These are phyloP conservation scores for Himalopsyche tibetana DNA, from an alignment of 2,888 invertebrate genomes.

Conservation along the genomic window DNA sequence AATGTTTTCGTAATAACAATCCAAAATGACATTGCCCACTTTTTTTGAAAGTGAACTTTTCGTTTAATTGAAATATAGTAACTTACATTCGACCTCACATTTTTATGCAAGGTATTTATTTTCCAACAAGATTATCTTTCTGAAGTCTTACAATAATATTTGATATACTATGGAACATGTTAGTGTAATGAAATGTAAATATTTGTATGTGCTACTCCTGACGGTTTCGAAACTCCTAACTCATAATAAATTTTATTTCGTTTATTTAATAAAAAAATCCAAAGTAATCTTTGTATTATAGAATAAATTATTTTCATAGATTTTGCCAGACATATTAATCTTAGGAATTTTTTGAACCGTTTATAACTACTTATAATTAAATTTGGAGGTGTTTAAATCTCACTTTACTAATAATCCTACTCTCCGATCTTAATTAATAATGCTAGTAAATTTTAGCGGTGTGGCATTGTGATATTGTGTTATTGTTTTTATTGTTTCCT, in stretches of 20 bases:
- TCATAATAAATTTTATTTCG: not conserved
- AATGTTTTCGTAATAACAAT: constrained; percentile 7
- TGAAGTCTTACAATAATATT: too few species aligned
- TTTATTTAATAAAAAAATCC: too few species aligned
- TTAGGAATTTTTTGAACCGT: too few species aligned
- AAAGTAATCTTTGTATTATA: too few species aligned
- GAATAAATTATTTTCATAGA: too few species aligned
- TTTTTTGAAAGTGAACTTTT: not conserved
- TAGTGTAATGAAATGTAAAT: not conserved
- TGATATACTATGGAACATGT: not conserved
- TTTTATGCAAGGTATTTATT: not conserved
- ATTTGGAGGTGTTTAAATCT: not conserved
- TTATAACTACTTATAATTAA: not conserved
- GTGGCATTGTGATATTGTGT: not conserved
- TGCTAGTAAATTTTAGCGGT: not conserved
- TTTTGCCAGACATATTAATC: too few species aligned
- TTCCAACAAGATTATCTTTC: too few species aligned
- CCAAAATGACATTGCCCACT: not conserved
- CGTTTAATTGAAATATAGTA: not conserved
- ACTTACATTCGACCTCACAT: not conserved
- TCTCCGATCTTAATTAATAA: not conserved
- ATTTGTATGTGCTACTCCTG: not conserved
- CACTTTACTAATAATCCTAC: not conserved
- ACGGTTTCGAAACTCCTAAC: not conserved
- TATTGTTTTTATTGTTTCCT: not conserved